A percentile compares a stretch with the other conserved stretches of the same genome.
phyloP scores from a whole-genome alignment of 2,888 invertebrate genomes.

The Acanthopleura granulata region DNA sequence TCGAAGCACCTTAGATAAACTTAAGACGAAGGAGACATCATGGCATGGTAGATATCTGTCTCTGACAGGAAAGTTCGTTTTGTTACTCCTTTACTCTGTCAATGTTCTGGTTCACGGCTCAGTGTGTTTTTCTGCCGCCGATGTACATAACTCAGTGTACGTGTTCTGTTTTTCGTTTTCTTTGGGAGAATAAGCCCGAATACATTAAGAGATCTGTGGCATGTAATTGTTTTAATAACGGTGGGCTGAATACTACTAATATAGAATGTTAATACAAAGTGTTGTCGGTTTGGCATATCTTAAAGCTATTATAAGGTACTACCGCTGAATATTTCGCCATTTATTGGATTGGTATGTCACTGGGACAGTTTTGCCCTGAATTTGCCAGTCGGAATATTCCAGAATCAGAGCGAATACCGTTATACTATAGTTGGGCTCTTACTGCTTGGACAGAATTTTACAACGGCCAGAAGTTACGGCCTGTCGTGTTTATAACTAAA shows the following conservation, averaged over 20 bases:
- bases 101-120: conserved; percentile 4
- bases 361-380: neutral
- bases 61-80: too few relatives aligned
- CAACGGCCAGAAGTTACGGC: neutral
- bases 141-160: neutral
- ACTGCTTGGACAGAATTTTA: neutral
- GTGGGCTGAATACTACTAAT: neutral
- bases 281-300: neutral
- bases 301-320: neutral
- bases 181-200: conserved; percentile 4
- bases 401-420: neutral
- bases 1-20: too few relatives aligned
- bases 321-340: conserved; percentile 7
- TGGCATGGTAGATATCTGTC: too few relatives aligned
- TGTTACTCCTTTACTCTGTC: neutral
- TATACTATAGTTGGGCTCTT: neutral
- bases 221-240: neutral
- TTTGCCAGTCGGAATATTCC: neutral
- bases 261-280: neutral
- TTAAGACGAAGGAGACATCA: too few relatives aligned
- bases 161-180: neutral
- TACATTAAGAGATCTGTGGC: neutral
- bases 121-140: neutral
- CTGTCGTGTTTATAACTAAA: neutral
- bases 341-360: conserved; percentile 13